Percentiles rank a stretch among this genome's conserved stretches.
Evolutionary conservation across 1,140 invertebrate species (phyloP).

Genomic region (Bombus sibiricus): DNA sequence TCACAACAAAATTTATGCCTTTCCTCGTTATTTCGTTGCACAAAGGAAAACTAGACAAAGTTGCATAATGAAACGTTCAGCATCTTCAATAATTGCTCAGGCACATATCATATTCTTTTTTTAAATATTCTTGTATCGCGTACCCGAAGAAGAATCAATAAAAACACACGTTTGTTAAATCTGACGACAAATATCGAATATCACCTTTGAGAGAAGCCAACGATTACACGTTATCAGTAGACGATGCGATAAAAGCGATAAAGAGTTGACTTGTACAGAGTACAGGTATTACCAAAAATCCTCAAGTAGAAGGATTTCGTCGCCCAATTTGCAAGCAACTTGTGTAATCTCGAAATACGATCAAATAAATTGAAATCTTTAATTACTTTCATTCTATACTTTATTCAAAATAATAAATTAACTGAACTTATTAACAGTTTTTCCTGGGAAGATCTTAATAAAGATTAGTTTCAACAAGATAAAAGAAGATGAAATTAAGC

Average conservation of each 20-base stretch:
- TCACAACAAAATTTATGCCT: constrained; percentile 14
- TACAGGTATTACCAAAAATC: constrained; percentile 62
- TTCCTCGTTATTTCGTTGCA: neutral
- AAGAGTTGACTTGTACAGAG: constrained; percentile 48
- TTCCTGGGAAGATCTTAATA: neutral
- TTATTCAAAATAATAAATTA: neutral
- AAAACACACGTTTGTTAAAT: constrained; percentile 54
- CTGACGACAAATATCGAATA: constrained; percentile 53
- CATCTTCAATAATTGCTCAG: neutral
- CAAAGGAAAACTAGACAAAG: neutral
- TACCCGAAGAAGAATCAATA: constrained; percentile 34
- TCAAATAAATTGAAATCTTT: neutral
- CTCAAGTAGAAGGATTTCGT: constrained; percentile 47
- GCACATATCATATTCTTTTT: neutral
- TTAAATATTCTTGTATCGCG: neutral
- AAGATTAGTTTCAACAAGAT: neutral
- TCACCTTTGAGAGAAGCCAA: constrained; percentile 61
- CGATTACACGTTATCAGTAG: constrained; percentile 67
- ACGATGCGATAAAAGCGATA: constrained; percentile 66
- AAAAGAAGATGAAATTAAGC: neutral
- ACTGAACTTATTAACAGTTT: neutral
- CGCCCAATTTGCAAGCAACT: neutral
- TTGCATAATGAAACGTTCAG: constrained; percentile 18
- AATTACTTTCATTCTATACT: neutral
- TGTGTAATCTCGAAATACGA: neutral